Evolutionary conservation across 2,888 invertebrate genomes (phyloP), one percentile per base, ranked within the genome.

Genomic region (Stenichneumon culpator): DNA sequence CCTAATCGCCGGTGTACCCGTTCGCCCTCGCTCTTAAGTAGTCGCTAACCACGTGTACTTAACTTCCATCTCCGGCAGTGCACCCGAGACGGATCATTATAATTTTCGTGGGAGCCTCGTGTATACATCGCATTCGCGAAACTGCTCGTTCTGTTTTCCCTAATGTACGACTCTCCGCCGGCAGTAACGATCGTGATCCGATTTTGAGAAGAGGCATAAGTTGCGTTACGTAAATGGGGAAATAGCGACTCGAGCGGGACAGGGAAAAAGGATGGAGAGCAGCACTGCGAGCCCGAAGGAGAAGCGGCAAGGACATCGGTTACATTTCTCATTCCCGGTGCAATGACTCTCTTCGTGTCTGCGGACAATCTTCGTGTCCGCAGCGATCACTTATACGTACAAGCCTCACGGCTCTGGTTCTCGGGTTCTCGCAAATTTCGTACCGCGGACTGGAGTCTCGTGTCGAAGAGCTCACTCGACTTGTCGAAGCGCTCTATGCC

Each of bases 31-130:
- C 70, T 74, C 83, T 82, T 79, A 85, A 88, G 83, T 83, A 88
- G 85, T 86, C 65, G 83, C 87, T 87, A 88, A 88, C 87, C 80
- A 85, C 84, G 77, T 87, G 83, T 77, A 85, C 82, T 83, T 83
- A 86, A 87, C 84, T 82, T 85, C 69, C 83, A 87, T 86, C 79
- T 79, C 69, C 60, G 22, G 67, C 79, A 79, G 50, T 81, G 67
- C 63, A 80, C 73, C 67, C 81, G 68, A 57, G 72, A 54, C 73
- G 78, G 83, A 87, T 83, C 82, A 83, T 87, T 82, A 73, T 83
- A 83, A 87, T 87, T 87, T 87, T 65, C 77, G 73, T 78, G 86
- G 79, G 70, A 77, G 63, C 75, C 32, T 14, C 47, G 63, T 39
- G 16, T 32, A 4, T 36, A 25, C 78, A 82, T 75, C 70, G 70